Percentiles rank a stretch among this genome's conserved stretches.
Evolutionary conservation across 2,888 invertebrate genomes (phyloP).

Genomic region (Nephrotoma guestfalica): DNA sequence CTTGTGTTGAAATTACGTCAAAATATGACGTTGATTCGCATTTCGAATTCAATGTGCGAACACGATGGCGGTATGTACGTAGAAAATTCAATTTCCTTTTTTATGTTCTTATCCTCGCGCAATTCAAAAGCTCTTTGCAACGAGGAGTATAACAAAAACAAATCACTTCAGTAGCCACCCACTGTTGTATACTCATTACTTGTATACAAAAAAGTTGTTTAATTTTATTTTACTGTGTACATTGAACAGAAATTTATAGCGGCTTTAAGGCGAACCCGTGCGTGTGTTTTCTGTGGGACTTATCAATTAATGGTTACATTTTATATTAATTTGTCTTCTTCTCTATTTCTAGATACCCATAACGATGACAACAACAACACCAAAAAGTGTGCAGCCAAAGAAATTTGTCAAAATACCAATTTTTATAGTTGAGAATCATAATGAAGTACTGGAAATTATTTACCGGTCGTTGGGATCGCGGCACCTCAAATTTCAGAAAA

Average conservation of each 20-base stretch:
- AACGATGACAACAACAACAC: not conserved
- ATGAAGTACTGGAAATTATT: slow-evolving; percentile 62
- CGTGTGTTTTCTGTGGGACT: not conserved
- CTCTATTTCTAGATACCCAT: not conserved
- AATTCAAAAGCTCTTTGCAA: not conserved
- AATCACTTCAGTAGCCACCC: not conserved
- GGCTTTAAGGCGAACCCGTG: not conserved
- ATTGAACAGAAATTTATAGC: not conserved
- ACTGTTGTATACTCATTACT: not conserved
- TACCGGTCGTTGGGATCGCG: slow-evolving; percentile 68
- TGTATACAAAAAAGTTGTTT: not conserved
- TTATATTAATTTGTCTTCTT: not conserved
- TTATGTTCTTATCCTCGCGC: not conserved
- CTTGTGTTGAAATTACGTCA: not conserved
- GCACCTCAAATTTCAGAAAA: slow-evolving; percentile 60
- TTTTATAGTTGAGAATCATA: slow-evolving; percentile 64
- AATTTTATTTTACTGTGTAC: not conserved
- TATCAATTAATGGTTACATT: not conserved
- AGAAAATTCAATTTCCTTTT: not conserved
- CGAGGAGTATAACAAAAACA: not conserved
- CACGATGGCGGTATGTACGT: not conserved
- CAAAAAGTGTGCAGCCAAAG: not conserved
- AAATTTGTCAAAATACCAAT: slow-evolving; percentile 46
- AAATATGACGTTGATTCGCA: not conserved
- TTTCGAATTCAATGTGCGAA: not conserved